These are phyloP conservation scores for Gisinianus flammeolus DNA, from an alignment of 2,888 invertebrate species.

Conservation along the genomic window DNA sequence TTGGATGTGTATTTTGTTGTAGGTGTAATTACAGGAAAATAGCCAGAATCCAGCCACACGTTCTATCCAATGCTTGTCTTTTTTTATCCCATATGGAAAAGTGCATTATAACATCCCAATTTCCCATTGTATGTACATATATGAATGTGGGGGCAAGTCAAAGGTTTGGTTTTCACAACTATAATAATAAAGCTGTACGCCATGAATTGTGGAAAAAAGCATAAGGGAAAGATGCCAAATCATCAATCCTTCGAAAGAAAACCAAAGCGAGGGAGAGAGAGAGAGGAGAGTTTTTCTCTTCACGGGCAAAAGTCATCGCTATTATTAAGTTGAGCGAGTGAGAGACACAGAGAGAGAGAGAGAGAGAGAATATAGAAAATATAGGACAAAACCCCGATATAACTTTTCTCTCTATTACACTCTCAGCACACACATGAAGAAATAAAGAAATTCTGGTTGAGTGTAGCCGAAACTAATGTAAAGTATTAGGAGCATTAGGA, in stretches of 20 bases:
- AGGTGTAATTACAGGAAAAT: too few species aligned
- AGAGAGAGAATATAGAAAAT: not conserved
- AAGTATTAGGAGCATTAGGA: not conserved
- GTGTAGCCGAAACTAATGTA: not conserved
- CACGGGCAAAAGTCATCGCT: slow-evolving; percentile 2
- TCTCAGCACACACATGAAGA: not conserved
- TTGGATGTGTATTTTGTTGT: too few species aligned
- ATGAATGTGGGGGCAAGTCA: too few species aligned
- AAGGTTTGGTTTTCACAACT: too few species aligned
- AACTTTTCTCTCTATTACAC: not conserved
- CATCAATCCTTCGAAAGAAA: slow-evolving; percentile 33
- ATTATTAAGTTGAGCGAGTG: slow-evolving; percentile 28
- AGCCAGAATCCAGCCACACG: too few species aligned
- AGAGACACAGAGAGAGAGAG: not conserved
- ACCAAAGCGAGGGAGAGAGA: too few species aligned
- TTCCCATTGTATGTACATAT: too few species aligned
- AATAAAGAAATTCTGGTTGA: not conserved
- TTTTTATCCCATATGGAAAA: too few species aligned
- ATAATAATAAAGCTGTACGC: too few species aligned
- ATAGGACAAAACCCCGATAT: slow-evolving; percentile 9
- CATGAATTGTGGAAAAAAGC: not conserved
- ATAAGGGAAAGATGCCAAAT: slow-evolving; percentile 32
- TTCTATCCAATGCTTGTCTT: too few species aligned
- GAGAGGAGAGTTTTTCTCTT: not conserved
- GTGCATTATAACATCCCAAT: too few species aligned